Evolutionary conservation across 2,797 vertebrate genomes (phyloP).

Genomic region (Fundulus diaphanus): DNA sequence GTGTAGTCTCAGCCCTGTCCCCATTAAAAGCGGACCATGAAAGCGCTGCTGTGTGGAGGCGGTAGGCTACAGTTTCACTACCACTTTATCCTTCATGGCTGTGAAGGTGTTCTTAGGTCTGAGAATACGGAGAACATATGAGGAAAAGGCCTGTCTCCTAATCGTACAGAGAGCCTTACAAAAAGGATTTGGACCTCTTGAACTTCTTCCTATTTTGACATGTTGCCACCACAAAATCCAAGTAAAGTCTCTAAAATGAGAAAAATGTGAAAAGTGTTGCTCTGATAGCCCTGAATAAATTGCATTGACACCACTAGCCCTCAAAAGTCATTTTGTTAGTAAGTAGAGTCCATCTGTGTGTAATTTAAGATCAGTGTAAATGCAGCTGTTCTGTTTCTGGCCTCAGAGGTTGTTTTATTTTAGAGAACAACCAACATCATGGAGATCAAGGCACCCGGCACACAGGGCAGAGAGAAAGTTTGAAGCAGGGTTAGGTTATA

Average conservation of each 20-base stretch:
- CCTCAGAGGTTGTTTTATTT: neutral
- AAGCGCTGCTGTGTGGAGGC: constrained; percentile 58
- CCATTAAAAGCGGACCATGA: constrained; percentile 57
- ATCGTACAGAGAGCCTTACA: constrained; percentile 1
- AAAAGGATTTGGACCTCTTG: too few species aligned
- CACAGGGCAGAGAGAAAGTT: too few species aligned
- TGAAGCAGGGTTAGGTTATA: too few species aligned
- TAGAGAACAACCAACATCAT: neutral
- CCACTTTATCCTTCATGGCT: constrained; percentile 64
- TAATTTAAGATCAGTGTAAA: too few species aligned
- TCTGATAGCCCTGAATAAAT: neutral
- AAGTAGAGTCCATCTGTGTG: neutral
- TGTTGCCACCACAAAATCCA: too few species aligned
- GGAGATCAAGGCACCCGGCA: neutral
- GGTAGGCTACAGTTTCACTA: constrained; percentile 68
- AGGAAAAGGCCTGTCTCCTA: constrained; percentile 34
- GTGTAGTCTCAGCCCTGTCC: constrained; percentile 60
- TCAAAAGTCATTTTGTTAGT: neutral
- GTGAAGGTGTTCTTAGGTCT: constrained; percentile 60
- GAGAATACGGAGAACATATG: constrained; percentile 47
- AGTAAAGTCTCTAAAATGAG: neutral
- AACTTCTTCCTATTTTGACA: too few species aligned
- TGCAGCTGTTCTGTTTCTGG: neutral
- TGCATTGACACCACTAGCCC: neutral
- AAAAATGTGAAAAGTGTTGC: neutral